Evolutionary conservation across 2,888 invertebrate genomes (phyloP).

Genomic region (Esperia sulphurella): DNA sequence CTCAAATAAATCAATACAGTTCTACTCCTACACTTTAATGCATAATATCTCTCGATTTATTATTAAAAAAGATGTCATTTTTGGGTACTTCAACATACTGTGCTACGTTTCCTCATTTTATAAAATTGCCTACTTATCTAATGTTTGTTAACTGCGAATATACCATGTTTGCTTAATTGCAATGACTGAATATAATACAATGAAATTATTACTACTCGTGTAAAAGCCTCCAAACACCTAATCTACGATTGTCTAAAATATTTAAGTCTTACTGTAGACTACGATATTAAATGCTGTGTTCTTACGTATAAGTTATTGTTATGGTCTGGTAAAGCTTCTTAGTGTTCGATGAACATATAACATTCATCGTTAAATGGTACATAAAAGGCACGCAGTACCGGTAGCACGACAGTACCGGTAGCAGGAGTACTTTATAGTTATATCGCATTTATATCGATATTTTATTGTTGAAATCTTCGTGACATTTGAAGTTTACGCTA

Average conservation of each 20-base stretch:
- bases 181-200: conserved; percentile 62
- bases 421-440: too few relatives aligned
- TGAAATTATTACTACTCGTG: conserved; percentile 61
- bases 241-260: conserved; percentile 52
- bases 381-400: neutral
- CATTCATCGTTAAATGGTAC: conserved; percentile 20
- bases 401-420: too few relatives aligned
- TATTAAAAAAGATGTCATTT: too few relatives aligned
- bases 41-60: too few relatives aligned
- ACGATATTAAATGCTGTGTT: conserved; percentile 33
- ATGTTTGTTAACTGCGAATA: conserved; percentile 45
- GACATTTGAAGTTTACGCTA: too few relatives aligned
- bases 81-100: too few relatives aligned
- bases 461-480: too few relatives aligned
- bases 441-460: too few relatives aligned
- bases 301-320: conserved; percentile 72
- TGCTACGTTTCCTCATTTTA: conserved; percentile 43
- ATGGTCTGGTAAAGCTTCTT: conserved; percentile 66
- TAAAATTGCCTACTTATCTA: conserved; percentile 65
- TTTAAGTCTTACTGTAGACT: conserved; percentile 33
- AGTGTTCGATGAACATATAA: conserved; percentile 22
- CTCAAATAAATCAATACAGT: too few relatives aligned
- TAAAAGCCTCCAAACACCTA: conserved; percentile 78
- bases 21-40: too few relatives aligned
- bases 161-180: conserved; percentile 45